Percentiles rank a stretch among this genome's conserved stretches.
Conservation (phyloP, 2,888 invertebrate genomes). For the Leptopilina syphax region DNA sequence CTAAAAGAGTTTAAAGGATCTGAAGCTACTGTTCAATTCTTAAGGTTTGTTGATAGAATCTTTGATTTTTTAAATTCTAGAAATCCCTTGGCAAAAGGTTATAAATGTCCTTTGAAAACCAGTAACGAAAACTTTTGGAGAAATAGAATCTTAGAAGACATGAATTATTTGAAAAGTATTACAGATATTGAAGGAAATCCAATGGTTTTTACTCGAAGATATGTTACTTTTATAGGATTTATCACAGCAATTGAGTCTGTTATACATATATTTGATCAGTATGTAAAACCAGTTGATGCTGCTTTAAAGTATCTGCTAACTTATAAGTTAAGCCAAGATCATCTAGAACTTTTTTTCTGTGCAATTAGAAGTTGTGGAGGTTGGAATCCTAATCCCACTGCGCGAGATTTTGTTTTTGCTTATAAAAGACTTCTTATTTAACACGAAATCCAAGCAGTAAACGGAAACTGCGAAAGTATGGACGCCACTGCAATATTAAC, state of each 20-base stretch:
- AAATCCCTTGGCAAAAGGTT: conserved; percentile 53
- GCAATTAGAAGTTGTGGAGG: conserved; percentile 45
- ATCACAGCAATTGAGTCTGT: background rate
- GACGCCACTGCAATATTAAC: conserved; percentile 37
- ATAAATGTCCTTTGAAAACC: conserved; percentile 37
- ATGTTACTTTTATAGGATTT: background rate
- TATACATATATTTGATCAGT: background rate
- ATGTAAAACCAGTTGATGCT: background rate
- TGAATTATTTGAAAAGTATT: background rate
- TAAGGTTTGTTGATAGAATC: conserved; percentile 52
- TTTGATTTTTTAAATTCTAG: conserved; percentile 61
- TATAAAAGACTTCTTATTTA: conserved; percentile 43
- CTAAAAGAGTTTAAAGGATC: conserved; percentile 49
- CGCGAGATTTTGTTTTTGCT: conserved; percentile 38
- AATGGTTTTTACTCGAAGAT: background rate
- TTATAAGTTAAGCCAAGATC: background rate
- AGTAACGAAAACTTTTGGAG: background rate
- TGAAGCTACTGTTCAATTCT: conserved; percentile 56
- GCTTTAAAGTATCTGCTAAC: background rate
- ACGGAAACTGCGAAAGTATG: conserved; percentile 43
- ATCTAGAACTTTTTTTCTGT: conserved; percentile 33
- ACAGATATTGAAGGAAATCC: background rate
- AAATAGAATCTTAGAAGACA: background rate
- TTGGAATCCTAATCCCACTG: conserved; percentile 48
- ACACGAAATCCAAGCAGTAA: conserved; percentile 39